Conservation (phyloP, 2,888 invertebrate genomes). For the Diaphora mendica region DNA sequence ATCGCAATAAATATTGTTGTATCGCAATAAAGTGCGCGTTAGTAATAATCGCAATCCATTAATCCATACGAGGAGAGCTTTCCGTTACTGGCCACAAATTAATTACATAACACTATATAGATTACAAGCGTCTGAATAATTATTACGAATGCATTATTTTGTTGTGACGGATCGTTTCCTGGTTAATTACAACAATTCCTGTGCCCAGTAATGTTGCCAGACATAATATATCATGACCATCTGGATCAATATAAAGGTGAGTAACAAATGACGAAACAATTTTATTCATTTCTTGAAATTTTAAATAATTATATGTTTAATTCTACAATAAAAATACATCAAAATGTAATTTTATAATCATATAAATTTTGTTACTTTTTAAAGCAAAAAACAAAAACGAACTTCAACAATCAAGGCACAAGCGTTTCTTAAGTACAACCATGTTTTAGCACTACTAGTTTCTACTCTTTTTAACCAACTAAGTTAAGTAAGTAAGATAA, state of each 20-base stretch:
- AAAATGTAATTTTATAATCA: not conserved
- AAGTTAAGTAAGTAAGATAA: no score
- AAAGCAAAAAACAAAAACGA: not conserved
- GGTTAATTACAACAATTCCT: constrained; percentile 46
- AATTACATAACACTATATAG: constrained; percentile 72
- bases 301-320: not conserved
- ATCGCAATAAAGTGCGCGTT: constrained; percentile 56
- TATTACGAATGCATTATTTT: constrained; percentile 60
- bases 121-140: constrained; percentile 58
- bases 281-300: not conserved
- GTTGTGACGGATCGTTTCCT: constrained; percentile 57
- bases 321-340: not conserved
- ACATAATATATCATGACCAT: constrained; percentile 35
- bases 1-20: constrained; percentile 25
- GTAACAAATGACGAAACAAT: constrained; percentile 7
- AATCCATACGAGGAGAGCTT: constrained; percentile 72
- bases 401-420: not conserved
- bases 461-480: not conserved
- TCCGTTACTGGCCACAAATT: constrained; percentile 77
- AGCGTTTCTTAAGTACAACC: no score
- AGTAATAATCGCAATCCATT: constrained; percentile 74
- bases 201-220: constrained; percentile 37
- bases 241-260: constrained; percentile 21
- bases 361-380: not conserved
- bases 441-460: not conserved